Evolutionary conservation across 1,140 invertebrate genomes (phyloP).

Genomic region (Drosophila kepulauana): DNA sequence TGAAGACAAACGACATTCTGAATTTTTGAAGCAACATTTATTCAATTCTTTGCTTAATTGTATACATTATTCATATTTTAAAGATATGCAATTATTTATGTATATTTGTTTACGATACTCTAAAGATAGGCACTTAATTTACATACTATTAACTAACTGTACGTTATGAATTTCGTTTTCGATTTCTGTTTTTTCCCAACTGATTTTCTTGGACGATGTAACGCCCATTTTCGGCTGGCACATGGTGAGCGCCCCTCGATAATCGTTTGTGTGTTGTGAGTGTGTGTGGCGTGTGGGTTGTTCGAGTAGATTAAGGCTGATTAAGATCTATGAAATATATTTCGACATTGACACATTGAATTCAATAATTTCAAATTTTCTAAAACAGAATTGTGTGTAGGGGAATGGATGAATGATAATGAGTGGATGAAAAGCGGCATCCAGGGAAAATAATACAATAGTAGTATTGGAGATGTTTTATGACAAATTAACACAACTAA

Average conservation of each 20-base stretch:
- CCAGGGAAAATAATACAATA: slow-evolving; percentile 48
- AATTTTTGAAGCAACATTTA: slow-evolving; percentile 77
- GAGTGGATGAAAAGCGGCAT: slow-evolving; percentile 46
- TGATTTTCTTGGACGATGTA: slow-evolving; percentile 24
- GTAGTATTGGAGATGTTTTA: slow-evolving; percentile 38
- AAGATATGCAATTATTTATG: slow-evolving; percentile 55
- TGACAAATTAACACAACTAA: slow-evolving; percentile 77
- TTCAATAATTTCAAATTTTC: slow-evolving; percentile 70
- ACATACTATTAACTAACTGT: slow-evolving; percentile 76
- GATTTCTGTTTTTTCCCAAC: slow-evolving; percentile 36
- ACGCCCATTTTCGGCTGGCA: slow-evolving; percentile 39
- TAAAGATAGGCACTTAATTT: slow-evolving; percentile 78
- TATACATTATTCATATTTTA: slow-evolving; percentile 56
- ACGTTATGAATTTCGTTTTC: slow-evolving; percentile 71
- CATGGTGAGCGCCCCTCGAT: slow-evolving; percentile 40
- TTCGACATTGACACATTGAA: slow-evolving; percentile 81
- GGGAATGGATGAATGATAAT: slow-evolving; percentile 26
- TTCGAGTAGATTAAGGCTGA: slow-evolving; percentile 44
- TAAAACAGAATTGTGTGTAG: slow-evolving; percentile 19
- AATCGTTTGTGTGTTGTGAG: slow-evolving; percentile 32
- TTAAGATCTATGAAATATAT: slow-evolving; percentile 65
- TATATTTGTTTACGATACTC: slow-evolving; percentile 52
- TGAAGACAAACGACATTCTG: background rate
- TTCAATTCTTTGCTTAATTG: slow-evolving; percentile 65
- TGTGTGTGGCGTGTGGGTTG: slow-evolving; percentile 46